Base-by-base conservation (phyloP, 2,797 vertebrate genomes). In the Mormyrops boulengeri region DNA sequence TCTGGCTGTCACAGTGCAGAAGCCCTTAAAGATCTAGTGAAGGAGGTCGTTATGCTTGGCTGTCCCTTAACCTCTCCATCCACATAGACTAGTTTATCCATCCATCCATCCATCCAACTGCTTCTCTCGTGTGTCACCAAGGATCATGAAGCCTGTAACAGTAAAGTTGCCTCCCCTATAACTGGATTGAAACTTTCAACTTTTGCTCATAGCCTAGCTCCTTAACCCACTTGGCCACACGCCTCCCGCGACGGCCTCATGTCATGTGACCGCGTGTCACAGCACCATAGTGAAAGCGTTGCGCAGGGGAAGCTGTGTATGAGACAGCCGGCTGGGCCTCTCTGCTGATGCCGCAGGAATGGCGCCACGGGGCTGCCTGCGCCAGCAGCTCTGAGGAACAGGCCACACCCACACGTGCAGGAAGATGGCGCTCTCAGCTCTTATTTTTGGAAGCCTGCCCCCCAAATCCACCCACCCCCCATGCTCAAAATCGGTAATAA, bases 391-490 rank as follows among this genome's bases (percentile, higher is more conserved):
- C 73, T 44, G 73, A 44, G 73, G 41, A 44, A 80, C 38, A 38
- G 55, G 34, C 47, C 41, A 62, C 57, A 14, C 80, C 82, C 88
- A 85, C 38, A 12, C 8, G 53, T 26, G 30, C 55, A 50, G 19
- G 19, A 52, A 50, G 80, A 12, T 85, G 80, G 53, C 11, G 22
- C 44, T 82, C 12, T n/a, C 17, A 11, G 34, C 8, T 53, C 62
- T 85, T 69, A 89, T 85, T 89, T 89, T 85, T 62, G 41, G 88
- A 85, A 85, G 22, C n/a, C 88, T 17, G 38, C 17, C 34, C 41
- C 80, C 41, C 30, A 44, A 26, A 19, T 47, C 53, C 50, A 62
- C 30, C 62, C 62, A 69, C 57, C 14, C 69, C 34, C 69, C 5
- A 0, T 6, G 2, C 34, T 77, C 34, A 77, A 77, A 77, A 41